Evolutionary conservation across 2,113 vertebrate species (phyloP), one percentile per base, ranked within the genome.

Genomic region (Litocranius walleri): DNA sequence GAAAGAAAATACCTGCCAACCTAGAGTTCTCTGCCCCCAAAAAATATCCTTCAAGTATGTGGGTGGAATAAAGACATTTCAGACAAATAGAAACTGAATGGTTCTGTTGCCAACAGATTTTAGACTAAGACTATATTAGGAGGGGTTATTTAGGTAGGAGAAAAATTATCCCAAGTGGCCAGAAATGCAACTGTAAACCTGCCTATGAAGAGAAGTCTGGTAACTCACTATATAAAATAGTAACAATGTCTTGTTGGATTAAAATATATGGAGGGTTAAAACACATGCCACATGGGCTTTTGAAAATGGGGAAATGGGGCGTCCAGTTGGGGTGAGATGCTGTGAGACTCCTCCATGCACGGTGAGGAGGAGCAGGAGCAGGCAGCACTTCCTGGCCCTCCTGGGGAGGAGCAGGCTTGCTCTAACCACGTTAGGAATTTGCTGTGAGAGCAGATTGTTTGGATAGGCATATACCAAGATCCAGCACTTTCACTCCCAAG

Each of bases 181-280:
- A 95, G 64, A 96, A 91, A 78, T 94, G 56, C n/a, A 90, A 36
- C 40, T 81, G 14, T 43, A 86, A 94, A 95, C 48, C 6, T 57
- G 78, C 27, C 52, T 89, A 10, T 59, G 25, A 11, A 36, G 67
- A 93, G 19, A 85, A 85, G 71, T 88, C 36, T 25, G 59, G 57
- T 86, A 52, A 59, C 80, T 67, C 57, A 45, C 43, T 84, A 4
- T 50, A 56, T 88, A 54, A 93, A 91, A 71, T 5, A 62, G 25
- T 27, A 92, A 54, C 29, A 95, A 0, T 67, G 12, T 50, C 62
- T 88, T 90, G 4, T 84, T 61, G 59, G 33, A 74, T 62, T 94
- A 81, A 93, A 90, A 80, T 80, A 87, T 40, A 21, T n/a, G 36
- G 62, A 74, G 50, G 50, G 17, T 95, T 94, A 81, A 80, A 85